phyloP scores from a whole-genome alignment of 2,888 invertebrate genomes.

The Argyresthia goedartella region DNA sequence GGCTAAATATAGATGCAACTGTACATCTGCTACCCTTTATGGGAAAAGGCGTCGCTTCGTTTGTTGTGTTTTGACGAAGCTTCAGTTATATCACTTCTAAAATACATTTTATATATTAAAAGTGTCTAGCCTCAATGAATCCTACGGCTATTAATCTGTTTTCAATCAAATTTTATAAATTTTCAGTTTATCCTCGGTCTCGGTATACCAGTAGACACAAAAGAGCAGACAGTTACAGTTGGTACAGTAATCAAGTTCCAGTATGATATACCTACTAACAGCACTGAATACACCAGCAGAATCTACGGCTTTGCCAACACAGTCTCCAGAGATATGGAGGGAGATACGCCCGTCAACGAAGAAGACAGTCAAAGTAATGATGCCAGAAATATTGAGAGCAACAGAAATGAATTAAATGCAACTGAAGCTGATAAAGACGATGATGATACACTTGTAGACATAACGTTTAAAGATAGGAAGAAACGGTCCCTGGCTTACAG shows the following conservation, averaged over 20 bases:
- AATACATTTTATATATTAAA: too few species aligned
- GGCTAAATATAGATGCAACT: too few species aligned
- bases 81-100: too few species aligned
- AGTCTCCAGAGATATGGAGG: conserved; percentile 51
- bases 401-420: not conserved
- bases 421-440: conserved; percentile 15
- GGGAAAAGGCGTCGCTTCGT: too few species aligned
- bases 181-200: conserved; percentile 76
- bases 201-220: conserved; percentile 75
- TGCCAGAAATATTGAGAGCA: not conserved
- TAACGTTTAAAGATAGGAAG: conserved; percentile 43
- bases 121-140: too few species aligned
- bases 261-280: conserved; percentile 75
- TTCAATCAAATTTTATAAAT: not conserved
- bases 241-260: conserved; percentile 78
- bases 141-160: too few species aligned
- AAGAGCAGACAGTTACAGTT: conserved; percentile 72
- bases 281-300: conserved; percentile 67
- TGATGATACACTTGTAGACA: conserved; percentile 49
- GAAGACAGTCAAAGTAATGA: conserved; percentile 2
- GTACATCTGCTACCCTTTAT: too few species aligned
- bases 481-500: conserved; percentile 41
- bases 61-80: too few species aligned
- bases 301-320: conserved; percentile 56
- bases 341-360: conserved; percentile 14